These are phyloP conservation scores for Pteromalus puparum DNA, from an alignment of 1,140 invertebrate species.

Conservation along the genomic window DNA sequence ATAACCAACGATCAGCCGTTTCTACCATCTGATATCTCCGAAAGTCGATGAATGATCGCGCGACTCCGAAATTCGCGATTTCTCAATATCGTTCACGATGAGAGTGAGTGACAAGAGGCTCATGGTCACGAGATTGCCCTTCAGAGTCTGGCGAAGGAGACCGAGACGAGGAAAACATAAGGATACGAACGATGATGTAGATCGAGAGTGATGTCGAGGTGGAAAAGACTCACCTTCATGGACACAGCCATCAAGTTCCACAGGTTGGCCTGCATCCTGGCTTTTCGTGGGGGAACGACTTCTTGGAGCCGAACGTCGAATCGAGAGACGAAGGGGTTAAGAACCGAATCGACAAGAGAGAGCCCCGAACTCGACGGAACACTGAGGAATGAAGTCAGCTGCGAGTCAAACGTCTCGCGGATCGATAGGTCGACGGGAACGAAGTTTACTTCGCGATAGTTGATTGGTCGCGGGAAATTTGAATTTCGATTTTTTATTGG, in stretches of 20 bases:
- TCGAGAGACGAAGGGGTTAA: constrained; percentile 28
- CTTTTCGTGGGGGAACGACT: constrained; percentile 8
- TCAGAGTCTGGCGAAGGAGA: constrained; percentile 59
- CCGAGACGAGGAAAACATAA: background rate
- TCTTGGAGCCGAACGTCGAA: background rate
- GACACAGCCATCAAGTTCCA: constrained; percentile 69
- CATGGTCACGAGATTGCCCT: constrained; percentile 44
- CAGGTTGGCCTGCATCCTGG: constrained; percentile 71
- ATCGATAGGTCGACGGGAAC: background rate
- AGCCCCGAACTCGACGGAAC: background rate
- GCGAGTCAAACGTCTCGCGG: background rate
- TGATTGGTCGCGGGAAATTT: background rate
- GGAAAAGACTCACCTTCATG: constrained; percentile 66
- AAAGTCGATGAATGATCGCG: background rate
- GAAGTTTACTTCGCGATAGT: background rate
- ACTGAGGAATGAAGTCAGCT: background rate
- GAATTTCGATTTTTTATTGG: too few relatives aligned
- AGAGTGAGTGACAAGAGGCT: background rate
- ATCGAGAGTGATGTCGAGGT: too few relatives aligned
- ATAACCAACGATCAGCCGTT: constrained; percentile 44
- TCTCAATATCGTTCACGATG: background rate
- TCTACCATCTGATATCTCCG: background rate
- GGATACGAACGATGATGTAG: too few relatives aligned
- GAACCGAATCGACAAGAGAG: constrained; percentile 15
- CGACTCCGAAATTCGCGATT: background rate